Conservation (phyloP, 1,140 invertebrate genomes). For the Radopholus similis region DNA sequence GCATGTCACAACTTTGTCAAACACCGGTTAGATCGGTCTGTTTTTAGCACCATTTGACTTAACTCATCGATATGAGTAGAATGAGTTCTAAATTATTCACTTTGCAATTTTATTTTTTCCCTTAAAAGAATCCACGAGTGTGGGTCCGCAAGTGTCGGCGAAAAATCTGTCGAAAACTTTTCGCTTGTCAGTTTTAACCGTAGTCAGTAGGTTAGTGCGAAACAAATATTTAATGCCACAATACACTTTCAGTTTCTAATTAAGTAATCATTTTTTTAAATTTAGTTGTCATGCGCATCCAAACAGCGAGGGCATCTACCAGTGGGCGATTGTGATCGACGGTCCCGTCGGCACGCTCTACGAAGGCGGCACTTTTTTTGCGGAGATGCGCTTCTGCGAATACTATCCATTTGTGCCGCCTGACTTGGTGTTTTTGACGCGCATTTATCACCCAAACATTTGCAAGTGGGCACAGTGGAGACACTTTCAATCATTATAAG, state of each 20-base stretch:
- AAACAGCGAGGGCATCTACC: slow-evolving; percentile 32
- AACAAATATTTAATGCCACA: not conserved
- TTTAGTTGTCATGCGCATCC: slow-evolving; percentile 25
- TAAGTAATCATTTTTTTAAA: not conserved
- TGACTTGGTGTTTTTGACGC: slow-evolving; percentile 33
- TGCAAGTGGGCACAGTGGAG: slow-evolving; percentile 38
- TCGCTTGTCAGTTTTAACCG: no score
- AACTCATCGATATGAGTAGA: no score
- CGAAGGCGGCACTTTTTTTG: slow-evolving; percentile 38
- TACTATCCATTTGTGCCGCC: slow-evolving; percentile 31
- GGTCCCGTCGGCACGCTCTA: slow-evolving; percentile 36
- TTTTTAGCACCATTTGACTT: no score
- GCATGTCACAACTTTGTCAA: no score
- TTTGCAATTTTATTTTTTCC: no score
- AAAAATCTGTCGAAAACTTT: no score
- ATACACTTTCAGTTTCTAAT: not conserved
- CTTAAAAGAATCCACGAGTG: no score
- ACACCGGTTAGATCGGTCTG: no score
- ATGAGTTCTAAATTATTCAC: no score
- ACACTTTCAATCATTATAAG: slow-evolving; percentile 23
- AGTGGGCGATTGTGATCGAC: slow-evolving; percentile 33
- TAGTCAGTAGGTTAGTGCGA: no score
- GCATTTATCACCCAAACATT: slow-evolving; percentile 43
- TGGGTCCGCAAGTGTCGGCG: no score
- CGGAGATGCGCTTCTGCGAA: slow-evolving; percentile 18